Evolutionary conservation across 1,140 invertebrate genomes (phyloP), one percentile per base, ranked within the genome.

Genomic region (Zaprionus vittiger): DNA sequence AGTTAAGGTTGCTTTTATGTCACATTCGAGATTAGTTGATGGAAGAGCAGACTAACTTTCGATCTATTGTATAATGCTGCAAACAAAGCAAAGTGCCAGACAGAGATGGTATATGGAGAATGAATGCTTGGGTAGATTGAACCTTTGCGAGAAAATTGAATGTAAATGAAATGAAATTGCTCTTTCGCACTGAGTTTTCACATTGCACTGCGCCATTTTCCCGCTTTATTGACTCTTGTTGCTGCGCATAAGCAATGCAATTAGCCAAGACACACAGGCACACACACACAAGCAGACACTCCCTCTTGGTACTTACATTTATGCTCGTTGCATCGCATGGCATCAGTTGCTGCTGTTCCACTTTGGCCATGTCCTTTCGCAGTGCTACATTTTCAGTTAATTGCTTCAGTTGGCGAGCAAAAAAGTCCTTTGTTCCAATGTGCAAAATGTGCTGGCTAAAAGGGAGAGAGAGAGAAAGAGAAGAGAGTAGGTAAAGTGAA

Each of bases 321-420:
- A 85, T 89, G 81, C 85, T 85, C 78, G 81, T 89, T 85, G 85
- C 85, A 81, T 89, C 79, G 79, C 81, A 85, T 80, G 79, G 85
- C 86, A 85, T 90, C 90, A 47, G 41, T 47, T 47, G 41, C 41
- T 90, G 85, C 81, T 81, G 79, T 89, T 90, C 82, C 85, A 85
- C 85, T 90, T 84, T 82, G 84, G 85, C 85, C 84, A 87, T 87
- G 84, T 87, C 83, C 84, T 84, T 84, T 81, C 59, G 71, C 70
- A 80, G 62, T 65, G 81, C 85, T 89, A 89, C 85, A 89, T 89
- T 89, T 90, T 90, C 81, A 81, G 81, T 89, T 89, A 89, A 89
- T 89, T 89, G 85, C 85, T 82, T 81, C 81, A 67, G 85, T 81
- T 62, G 54, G 69, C 78, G 78, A 47, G 41, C 41, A 73, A 80